phyloP scores from a whole-genome alignment of 1,140 invertebrate genomes.

The Drosophila albomicans region DNA sequence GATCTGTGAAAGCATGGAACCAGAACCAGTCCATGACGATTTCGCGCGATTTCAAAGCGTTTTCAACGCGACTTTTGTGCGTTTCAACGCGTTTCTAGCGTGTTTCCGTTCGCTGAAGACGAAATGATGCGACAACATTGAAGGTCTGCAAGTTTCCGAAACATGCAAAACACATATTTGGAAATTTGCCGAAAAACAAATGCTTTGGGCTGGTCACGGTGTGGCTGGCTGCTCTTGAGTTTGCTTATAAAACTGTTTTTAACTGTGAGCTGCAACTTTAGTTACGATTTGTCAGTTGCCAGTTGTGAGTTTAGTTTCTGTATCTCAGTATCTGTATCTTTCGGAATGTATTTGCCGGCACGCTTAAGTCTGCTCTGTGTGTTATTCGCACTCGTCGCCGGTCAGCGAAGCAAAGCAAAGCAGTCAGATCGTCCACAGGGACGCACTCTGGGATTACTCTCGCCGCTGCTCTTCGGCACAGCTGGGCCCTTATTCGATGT shows the following conservation, averaged over 20 bases:
- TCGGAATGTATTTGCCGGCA: slow-evolving; percentile 49
- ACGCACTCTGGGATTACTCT: slow-evolving; percentile 68
- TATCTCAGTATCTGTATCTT: neutral
- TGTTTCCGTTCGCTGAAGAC: slow-evolving; percentile 41
- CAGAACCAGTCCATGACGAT: slow-evolving; percentile 29
- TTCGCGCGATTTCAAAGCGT: neutral
- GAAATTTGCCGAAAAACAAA: slow-evolving; percentile 65
- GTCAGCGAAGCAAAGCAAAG: slow-evolving; percentile 35
- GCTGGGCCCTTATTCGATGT: slow-evolving; percentile 50
- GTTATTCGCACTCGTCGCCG: slow-evolving; percentile 27
- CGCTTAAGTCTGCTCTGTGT: slow-evolving; percentile 49
- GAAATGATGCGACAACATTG: slow-evolving; percentile 22
- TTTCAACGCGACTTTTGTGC: neutral
- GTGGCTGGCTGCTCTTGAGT: slow-evolving; percentile 17
- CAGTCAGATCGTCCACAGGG: slow-evolving; percentile 42
- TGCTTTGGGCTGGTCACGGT: slow-evolving; percentile 23
- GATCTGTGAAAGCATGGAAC: slow-evolving; percentile 22
- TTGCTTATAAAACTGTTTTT: slow-evolving; percentile 64
- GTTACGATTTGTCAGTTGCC: slow-evolving; percentile 34
- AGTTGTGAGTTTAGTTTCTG: neutral
- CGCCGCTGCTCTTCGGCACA: slow-evolving; percentile 59
- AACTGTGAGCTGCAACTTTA: slow-evolving; percentile 43
- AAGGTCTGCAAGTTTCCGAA: slow-evolving; percentile 65
- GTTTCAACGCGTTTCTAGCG: slow-evolving; percentile 16
- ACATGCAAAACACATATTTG: slow-evolving; percentile 49